Evolutionary conservation across 2,888 invertebrate genomes (phyloP).

Genomic region (Hyles lineata): DNA sequence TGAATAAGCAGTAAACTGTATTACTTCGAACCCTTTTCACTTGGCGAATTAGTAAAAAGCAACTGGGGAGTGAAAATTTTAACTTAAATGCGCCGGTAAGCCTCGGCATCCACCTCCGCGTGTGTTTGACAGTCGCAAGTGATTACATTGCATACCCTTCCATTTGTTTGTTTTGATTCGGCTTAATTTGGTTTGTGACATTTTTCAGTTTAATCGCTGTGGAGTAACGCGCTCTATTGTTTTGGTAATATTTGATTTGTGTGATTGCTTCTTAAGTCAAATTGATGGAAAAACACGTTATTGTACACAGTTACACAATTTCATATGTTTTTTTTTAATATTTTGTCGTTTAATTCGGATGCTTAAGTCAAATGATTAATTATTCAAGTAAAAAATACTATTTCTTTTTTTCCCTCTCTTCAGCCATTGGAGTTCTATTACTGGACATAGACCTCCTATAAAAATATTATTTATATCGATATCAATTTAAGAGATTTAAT

Average conservation of each 20-base stretch:
- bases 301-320: no score
- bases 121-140: conserved; percentile 83
- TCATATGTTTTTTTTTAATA: no score
- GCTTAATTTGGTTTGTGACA: conserved; percentile 81
- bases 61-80: conserved; percentile 84
- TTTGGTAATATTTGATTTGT: not conserved
- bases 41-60: conserved; percentile 86
- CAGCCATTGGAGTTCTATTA: no score
- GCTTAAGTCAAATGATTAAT: no score
- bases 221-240: not conserved
- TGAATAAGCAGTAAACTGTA: conserved; percentile 85
- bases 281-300: no score
- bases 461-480: no score
- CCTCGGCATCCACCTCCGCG: conserved; percentile 70
- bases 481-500: no score
- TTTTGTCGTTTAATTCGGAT: no score
- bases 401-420: no score
- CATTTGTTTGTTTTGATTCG: conserved; percentile 81
- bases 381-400: no score
- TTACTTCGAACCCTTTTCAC: conserved; percentile 85
- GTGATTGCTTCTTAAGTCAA: not conserved
- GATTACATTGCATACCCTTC: conserved; percentile 80
- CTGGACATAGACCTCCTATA: no score
- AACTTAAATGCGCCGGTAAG: conserved; percentile 82
- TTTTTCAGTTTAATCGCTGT: conserved; percentile 52